Percentiles rank a stretch among this genome's conserved stretches.
Evolutionary conservation across 2,113 vertebrate species (phyloP).

Genomic region (Forbesichthys papilliferus): DNA sequence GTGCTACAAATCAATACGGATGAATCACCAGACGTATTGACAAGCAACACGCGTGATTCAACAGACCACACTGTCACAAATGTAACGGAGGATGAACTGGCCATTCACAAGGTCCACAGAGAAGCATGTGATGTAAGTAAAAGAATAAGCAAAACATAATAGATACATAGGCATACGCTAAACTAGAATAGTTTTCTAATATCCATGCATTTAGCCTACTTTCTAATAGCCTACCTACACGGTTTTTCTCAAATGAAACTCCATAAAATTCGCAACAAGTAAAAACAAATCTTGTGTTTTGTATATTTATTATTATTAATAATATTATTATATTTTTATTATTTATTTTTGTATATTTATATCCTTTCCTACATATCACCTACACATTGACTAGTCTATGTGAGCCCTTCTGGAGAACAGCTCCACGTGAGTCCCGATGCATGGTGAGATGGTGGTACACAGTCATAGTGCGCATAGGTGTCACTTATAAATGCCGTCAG

Average conservation of each 20-base stretch:
- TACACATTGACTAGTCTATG: too few relatives aligned
- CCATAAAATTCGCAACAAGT: not conserved
- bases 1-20: constrained; percentile 4
- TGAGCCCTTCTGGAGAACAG: constrained; percentile 34
- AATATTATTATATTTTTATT: too few relatives aligned
- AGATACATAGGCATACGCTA: too few relatives aligned
- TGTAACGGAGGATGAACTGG: constrained; percentile 57
- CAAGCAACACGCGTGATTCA: not conserved
- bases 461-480: constrained; percentile 40
- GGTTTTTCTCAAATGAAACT: not conserved
- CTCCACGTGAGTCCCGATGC: constrained; percentile 8
- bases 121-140: constrained; percentile 72
- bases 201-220: too few relatives aligned
- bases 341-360: too few relatives aligned
- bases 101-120: constrained; percentile 57
- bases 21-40: constrained; percentile 6
- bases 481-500: constrained; percentile 50
- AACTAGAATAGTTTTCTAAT: too few relatives aligned
- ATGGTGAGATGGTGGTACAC: constrained; percentile 7
- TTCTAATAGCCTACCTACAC: too few relatives aligned
- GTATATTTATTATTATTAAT: too few relatives aligned
- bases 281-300: not conserved
- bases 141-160: too few relatives aligned
- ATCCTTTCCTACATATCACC: too few relatives aligned
- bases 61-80: not conserved